Conservation (phyloP, 2,797 vertebrate genomes). For the Notoglanidium macrostoma region DNA sequence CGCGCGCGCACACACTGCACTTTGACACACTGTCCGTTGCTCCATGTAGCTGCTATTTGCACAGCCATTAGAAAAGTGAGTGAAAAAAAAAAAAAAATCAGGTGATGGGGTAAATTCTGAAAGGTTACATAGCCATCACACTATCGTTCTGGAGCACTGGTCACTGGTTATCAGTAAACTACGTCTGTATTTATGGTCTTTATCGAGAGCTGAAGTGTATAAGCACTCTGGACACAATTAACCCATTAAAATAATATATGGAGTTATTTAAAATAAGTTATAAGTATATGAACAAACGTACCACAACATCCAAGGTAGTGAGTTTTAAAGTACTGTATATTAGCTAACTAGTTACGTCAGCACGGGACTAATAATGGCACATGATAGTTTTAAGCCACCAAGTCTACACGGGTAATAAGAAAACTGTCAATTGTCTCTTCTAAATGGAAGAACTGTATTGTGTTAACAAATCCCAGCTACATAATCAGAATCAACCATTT, state of each 20-base stretch:
- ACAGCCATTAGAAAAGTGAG: neutral
- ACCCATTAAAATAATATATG: neutral
- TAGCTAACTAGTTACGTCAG: neutral
- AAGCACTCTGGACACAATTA: neutral
- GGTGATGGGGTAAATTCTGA: neutral
- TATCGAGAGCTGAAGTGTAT: neutral
- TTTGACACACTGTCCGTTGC: constrained; percentile 4
- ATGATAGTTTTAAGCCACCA: neutral
- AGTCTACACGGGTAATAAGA: neutral
- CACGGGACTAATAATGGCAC: neutral
- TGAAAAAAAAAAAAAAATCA: neutral
- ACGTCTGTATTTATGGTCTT: neutral
- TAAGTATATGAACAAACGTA: neutral
- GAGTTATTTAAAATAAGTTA: neutral
- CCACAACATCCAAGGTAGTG: neutral
- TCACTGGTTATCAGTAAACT: constrained; percentile 16
- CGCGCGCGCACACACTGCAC: neutral
- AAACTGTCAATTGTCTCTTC: neutral
- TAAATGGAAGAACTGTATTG: neutral
- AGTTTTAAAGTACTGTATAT: neutral
- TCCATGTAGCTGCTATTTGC: constrained; percentile 6
- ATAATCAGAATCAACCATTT: neutral
- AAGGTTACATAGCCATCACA: neutral
- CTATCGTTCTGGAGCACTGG: constrained; percentile 1
- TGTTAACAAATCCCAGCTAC: neutral